These are phyloP conservation scores for Pangasius larnaudii DNA, from an alignment of 2,797 vertebrate genomes.

Conservation along the genomic window DNA sequence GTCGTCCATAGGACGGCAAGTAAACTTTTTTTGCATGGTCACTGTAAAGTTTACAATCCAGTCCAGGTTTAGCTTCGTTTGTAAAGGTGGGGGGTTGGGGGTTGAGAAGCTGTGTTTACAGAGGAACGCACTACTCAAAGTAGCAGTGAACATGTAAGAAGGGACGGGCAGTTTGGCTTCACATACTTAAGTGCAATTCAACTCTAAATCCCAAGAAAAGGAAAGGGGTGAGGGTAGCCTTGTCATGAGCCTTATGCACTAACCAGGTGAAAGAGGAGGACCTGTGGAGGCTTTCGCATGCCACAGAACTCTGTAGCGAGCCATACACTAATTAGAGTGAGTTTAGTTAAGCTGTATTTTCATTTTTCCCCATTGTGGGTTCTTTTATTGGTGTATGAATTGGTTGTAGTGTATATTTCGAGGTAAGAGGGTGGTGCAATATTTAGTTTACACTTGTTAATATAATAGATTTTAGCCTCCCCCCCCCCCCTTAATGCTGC, in stretches of 20 bases:
- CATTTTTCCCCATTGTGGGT: conserved; percentile 8
- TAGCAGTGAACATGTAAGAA: neutral
- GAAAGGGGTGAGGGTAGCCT: neutral
- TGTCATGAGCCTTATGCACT: conserved; percentile 73
- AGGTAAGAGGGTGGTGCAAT: conserved; percentile 28
- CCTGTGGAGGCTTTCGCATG: conserved; percentile 2
- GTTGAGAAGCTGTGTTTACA: neutral
- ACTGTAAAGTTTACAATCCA: conserved; percentile 34
- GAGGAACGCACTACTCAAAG: conserved; percentile 4
- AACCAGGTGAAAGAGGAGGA: neutral
- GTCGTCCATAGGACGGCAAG: neutral
- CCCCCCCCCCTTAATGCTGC: conserved; percentile 10
- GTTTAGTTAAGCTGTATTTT: conserved; percentile 43
- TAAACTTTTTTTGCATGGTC: conserved; percentile 11
- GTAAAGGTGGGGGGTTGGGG: neutral
- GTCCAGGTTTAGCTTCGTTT: neutral
- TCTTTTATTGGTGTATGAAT: conserved; percentile 27
- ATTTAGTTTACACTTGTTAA: conserved; percentile 23
- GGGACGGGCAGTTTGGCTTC: conserved; percentile 14
- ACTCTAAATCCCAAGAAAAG: conserved; percentile 9
- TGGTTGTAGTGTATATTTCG: conserved; percentile 16
- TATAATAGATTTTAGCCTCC: neutral
- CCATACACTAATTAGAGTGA: conserved; percentile 55
- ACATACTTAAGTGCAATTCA: conserved; percentile 45
- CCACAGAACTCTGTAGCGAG: conserved; percentile 24